These are phyloP conservation scores for Adineta ricciae DNA, from an alignment of 2,888 invertebrate species.

Conservation along the genomic window DNA sequence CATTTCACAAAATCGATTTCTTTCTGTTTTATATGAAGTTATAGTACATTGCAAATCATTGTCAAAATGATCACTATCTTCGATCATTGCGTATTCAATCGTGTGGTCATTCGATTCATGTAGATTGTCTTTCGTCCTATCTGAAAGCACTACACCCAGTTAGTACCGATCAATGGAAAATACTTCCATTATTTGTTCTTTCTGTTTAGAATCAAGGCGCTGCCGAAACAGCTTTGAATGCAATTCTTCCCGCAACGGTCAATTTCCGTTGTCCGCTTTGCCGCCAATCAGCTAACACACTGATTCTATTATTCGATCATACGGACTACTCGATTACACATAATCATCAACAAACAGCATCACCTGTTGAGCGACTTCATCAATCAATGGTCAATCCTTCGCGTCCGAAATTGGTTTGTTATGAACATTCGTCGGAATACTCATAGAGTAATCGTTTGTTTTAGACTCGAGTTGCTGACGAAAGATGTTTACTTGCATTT, in stretches of 20 bases:
- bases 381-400: neutral
- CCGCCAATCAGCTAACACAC: conserved; percentile 77
- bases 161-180: no score
- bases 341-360: neutral
- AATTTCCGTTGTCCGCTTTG: conserved; percentile 83
- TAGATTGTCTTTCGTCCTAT: conserved; percentile 83
- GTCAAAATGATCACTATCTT: neutral
- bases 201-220: conserved; percentile 37
- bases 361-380: neutral
- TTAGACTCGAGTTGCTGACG: neutral
- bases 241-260: conserved; percentile 41
- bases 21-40: neutral
- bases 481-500: neutral
- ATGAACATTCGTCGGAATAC: neutral
- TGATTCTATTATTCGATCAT: conserved; percentile 57
- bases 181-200: no score
- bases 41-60: conserved; percentile 14
- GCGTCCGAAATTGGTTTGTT: neutral
- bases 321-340: neutral
- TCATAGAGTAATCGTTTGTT: neutral
- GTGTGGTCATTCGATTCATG: conserved; percentile 90
- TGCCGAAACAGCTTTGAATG: neutral
- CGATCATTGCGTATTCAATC: conserved; percentile 78
- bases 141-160: conserved; percentile 64
- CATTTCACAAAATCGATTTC: neutral